A percentile compares a stretch with the other conserved stretches of the same genome.
These are phyloP conservation scores for Galleria mellonella DNA, from an alignment of 1,140 invertebrate species.

Conservation along the genomic window DNA sequence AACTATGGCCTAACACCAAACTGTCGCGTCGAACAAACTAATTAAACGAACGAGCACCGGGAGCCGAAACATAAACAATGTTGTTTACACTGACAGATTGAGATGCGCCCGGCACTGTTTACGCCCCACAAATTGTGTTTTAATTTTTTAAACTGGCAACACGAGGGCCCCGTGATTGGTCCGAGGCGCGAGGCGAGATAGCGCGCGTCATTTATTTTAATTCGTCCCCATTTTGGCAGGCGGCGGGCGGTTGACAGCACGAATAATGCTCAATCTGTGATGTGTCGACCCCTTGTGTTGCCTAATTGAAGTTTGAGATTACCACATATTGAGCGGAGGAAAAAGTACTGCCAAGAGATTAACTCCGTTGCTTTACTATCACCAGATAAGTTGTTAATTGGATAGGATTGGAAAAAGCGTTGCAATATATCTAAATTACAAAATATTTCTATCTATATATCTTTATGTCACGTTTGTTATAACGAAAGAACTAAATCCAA, in stretches of 20 bases:
- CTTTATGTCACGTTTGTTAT: too few species aligned
- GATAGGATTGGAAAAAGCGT: too few species aligned
- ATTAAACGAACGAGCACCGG: constrained; percentile 36
- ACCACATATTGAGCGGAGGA: not conserved
- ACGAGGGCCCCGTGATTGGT: constrained; percentile 26
- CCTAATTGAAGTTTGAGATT: constrained; percentile 10
- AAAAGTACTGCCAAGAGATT: too few species aligned
- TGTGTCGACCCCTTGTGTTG: too few species aligned
- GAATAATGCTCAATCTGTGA: too few species aligned
- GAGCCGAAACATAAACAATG: constrained; percentile 42
- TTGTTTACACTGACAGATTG: constrained; percentile 53
- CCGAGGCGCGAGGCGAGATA: constrained; percentile 16
- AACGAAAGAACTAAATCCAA: too few species aligned
- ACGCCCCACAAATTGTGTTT: constrained; percentile 53
- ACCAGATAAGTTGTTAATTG: too few species aligned
- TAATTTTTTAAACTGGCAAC: constrained; percentile 68
- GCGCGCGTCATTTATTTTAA: constrained; percentile 67
- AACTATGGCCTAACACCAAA: constrained; percentile 4
- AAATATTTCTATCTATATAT: too few species aligned
- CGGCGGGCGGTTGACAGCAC: constrained; percentile 1
- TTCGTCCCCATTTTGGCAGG: constrained; percentile 35
- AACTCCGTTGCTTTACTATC: too few species aligned
- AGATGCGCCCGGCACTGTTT: constrained; percentile 20
- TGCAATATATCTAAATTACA: too few species aligned
- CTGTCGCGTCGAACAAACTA: constrained; percentile 35